Evolutionary conservation across 2,113 vertebrate species (phyloP).

Genomic region (Syngnathus typhle): DNA sequence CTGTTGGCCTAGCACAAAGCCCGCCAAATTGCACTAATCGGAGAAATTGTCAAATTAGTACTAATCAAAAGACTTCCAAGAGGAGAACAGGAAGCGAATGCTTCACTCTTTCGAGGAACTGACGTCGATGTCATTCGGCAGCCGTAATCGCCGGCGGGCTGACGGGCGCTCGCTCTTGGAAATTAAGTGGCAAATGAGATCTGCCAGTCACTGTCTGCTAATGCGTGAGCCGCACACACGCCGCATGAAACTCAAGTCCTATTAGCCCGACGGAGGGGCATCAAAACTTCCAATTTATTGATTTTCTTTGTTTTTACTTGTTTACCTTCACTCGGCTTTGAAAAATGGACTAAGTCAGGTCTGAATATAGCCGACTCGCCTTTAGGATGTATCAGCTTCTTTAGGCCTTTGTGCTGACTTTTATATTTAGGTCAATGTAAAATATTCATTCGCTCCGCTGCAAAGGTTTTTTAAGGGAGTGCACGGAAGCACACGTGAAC

Average conservation of each 20-base stretch:
- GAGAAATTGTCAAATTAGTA: not conserved
- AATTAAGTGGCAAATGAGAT: constrained; percentile 67
- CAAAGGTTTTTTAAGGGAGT: constrained; percentile 4
- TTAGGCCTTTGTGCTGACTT: not conserved
- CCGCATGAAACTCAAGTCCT: constrained; percentile 40
- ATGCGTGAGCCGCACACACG: constrained; percentile 25
- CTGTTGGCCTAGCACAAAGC: not conserved
- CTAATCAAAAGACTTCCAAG: not conserved
- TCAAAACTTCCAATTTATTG: not conserved
- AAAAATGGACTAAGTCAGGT: not conserved
- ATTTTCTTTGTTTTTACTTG: not conserved
- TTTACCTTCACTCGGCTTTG: not conserved
- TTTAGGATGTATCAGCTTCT: constrained; percentile 8
- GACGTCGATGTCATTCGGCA: constrained; percentile 22
- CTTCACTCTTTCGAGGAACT: constrained; percentile 1
- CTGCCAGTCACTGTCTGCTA: constrained; percentile 56
- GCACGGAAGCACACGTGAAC: not conserved
- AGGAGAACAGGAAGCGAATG: not conserved
- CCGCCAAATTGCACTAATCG: not conserved
- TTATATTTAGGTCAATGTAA: constrained; percentile 16
- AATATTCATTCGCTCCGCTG: constrained; percentile 9
- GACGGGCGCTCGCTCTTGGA: constrained; percentile 46
- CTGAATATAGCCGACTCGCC: not conserved
- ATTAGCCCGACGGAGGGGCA: constrained; percentile 46
- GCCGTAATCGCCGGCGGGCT: constrained; percentile 29